phyloP scores from a whole-genome alignment of 1,140 invertebrate species.

The Orchesella cincta region DNA sequence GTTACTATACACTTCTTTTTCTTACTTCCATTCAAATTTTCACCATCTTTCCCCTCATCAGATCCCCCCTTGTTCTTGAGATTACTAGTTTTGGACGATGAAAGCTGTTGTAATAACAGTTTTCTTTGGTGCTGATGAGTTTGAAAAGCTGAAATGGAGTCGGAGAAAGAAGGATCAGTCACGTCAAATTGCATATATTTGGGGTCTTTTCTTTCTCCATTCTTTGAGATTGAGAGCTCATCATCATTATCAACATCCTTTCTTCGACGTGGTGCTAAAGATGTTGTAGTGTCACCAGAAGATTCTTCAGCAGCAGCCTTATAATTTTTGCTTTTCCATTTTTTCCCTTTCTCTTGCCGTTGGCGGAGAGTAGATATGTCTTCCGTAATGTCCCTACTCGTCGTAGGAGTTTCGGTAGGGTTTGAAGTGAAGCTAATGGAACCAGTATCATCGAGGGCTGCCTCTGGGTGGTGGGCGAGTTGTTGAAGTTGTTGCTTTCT shows the following conservation, averaged over 20 bases:
- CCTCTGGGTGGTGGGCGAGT: not conserved
- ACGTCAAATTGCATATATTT: not conserved
- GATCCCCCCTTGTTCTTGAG: not conserved
- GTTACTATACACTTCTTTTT: not conserved
- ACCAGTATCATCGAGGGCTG: not conserved
- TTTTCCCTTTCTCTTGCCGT: not conserved
- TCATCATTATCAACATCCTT: not conserved
- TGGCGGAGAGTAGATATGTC: not conserved
- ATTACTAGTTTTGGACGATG: not conserved
- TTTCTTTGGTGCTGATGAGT: not conserved
- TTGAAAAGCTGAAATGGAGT: not conserved
- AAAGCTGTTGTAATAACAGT: not conserved
- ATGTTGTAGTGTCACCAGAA: not conserved
- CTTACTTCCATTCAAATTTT: not conserved
- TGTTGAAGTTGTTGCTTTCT: slow-evolving; percentile 8
- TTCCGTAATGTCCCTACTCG: not conserved
- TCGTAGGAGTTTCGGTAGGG: not conserved
- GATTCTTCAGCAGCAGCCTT: not conserved
- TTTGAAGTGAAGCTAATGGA: slow-evolving; percentile 27
- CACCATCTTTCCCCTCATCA: not conserved
- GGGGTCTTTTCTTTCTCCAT: not conserved
- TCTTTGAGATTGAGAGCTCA: not conserved
- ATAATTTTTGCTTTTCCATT: not conserved
- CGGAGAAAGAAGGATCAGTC: not conserved
- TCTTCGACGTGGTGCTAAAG: no score